Evolutionary conservation across 2,888 invertebrate species (phyloP).

Genomic region (Atethmia centrago): DNA sequence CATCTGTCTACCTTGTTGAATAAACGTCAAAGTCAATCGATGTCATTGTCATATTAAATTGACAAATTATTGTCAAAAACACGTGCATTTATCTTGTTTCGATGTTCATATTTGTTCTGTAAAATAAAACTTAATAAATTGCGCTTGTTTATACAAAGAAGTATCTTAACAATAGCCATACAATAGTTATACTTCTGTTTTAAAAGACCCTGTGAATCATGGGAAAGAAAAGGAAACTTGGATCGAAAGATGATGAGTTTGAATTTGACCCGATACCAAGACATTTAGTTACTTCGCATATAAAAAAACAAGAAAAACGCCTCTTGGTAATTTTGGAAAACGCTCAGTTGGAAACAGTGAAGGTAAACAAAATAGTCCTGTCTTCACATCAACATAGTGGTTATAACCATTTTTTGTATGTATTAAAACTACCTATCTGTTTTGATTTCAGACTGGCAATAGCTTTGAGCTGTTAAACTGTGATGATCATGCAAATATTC

Average conservation of each 20-base stretch:
- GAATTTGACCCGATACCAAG: slow-evolving; percentile 95
- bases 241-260: slow-evolving; percentile 91
- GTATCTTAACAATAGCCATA: not conserved
- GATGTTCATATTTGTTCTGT: not conserved
- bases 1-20: not conserved
- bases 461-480: slow-evolving; percentile 97
- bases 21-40: not conserved
- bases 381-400: not conserved
- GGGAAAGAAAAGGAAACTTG: slow-evolving; percentile 88
- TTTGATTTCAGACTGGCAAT: slow-evolving; percentile 93
- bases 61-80: slow-evolving; percentile 14
- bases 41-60: not conserved
- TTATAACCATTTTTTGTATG: not conserved
- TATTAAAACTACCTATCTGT: slow-evolving; percentile 9
- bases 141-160: not conserved
- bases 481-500: slow-evolving; percentile 96
- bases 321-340: slow-evolving; percentile 97
- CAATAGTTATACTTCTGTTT: not conserved
- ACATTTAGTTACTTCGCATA: slow-evolving; percentile 94
- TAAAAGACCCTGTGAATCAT: slow-evolving; percentile 63
- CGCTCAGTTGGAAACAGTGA: slow-evolving; percentile 98
- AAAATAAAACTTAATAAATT: not conserved
- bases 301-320: slow-evolving; percentile 96
- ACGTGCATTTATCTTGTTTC: slow-evolving; percentile 7
- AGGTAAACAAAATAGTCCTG: slow-evolving; percentile 90